Conservation (phyloP, 2,113 vertebrate genomes). For the Equus quagga region DNA sequence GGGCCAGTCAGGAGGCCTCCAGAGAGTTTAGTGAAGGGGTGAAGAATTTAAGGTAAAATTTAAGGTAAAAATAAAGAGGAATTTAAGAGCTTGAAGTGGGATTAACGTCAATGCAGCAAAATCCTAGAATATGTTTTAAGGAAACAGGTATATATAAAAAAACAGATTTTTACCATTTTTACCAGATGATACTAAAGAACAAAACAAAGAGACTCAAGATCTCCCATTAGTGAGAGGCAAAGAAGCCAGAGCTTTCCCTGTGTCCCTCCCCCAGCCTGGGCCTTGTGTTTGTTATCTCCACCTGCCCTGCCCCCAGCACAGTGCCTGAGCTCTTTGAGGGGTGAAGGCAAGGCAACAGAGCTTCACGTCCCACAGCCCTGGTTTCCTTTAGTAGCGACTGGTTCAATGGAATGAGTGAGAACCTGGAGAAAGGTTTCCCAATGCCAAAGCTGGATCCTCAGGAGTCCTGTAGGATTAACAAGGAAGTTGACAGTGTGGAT, state of each 20-base stretch:
- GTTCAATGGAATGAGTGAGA: background rate
- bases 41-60: background rate
- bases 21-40: background rate
- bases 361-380: fast-evolving
- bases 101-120: background rate
- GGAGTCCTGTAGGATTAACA: background rate
- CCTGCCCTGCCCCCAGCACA: background rate
- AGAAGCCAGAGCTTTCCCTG: background rate
- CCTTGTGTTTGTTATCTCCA: background rate
- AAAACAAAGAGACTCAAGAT: background rate
- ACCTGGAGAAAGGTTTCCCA: background rate
- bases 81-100: background rate
- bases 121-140: background rate
- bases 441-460: background rate
- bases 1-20: background rate
- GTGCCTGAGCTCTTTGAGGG: background rate
- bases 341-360: fast-evolving
- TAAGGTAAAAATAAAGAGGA: background rate
- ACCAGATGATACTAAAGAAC: background rate
- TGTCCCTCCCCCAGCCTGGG: background rate
- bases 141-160: background rate
- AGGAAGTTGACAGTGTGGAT: background rate
- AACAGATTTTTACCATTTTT: background rate
- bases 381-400: background rate
- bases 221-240: background rate